Evolutionary conservation across 2,797 vertebrate genomes (phyloP).

Genomic region (Agapornis canus): DNA sequence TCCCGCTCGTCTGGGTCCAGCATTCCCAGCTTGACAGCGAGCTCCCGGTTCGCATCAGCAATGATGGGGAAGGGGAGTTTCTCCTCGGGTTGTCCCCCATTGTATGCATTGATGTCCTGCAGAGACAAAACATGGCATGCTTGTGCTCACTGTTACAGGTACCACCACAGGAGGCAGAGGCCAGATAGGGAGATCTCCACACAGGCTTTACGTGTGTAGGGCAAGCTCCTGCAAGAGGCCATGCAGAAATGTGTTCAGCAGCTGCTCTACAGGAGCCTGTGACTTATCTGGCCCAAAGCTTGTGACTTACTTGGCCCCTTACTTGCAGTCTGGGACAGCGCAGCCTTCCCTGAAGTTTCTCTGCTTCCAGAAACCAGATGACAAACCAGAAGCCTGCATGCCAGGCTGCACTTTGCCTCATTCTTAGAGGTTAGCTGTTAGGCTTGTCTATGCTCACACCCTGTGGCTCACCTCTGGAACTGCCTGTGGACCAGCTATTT

Average conservation of each 20-base stretch:
- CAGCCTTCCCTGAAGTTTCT: background rate
- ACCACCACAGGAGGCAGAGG: background rate
- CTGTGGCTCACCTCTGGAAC: background rate
- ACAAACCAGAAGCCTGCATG: background rate
- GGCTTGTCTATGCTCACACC: background rate
- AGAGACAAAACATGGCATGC: background rate
- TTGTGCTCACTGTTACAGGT: background rate
- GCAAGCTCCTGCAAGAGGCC: background rate
- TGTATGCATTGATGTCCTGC: constrained; percentile 90
- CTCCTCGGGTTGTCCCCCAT: constrained; percentile 62
- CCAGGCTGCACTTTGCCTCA: background rate
- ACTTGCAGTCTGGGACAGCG: background rate
- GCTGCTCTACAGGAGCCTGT: background rate
- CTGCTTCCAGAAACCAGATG: background rate
- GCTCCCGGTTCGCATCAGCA: constrained; percentile 87
- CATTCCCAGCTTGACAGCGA: constrained; percentile 91
- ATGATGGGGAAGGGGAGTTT: constrained; percentile 94
- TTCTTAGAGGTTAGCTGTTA: background rate
- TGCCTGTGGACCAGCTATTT: background rate
- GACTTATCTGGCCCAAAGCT: background rate
- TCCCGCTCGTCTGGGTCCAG: constrained; percentile 93
- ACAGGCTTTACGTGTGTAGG: background rate
- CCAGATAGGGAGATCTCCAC: background rate
- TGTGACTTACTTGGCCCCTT: background rate
- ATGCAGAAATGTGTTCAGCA: background rate